These are phyloP conservation scores for Geodia barretti DNA, from an alignment of 37 sponge, comb jelly and placozoan species.

Conservation along the genomic window DNA sequence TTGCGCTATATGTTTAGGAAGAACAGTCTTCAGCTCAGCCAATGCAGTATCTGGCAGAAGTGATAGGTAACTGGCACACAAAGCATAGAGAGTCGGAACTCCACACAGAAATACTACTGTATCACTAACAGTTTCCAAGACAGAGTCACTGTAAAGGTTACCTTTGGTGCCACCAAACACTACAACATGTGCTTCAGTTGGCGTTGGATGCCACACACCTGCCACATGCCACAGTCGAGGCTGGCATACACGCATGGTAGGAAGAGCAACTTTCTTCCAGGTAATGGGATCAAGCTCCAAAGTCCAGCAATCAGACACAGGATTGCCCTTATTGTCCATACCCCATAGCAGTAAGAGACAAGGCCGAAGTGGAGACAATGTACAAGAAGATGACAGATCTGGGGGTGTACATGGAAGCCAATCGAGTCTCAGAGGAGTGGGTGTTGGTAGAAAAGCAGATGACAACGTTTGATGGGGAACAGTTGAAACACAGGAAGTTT, in stretches of 20 bases:
- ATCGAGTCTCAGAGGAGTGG: background rate
- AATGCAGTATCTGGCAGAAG: background rate
- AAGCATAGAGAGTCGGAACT: background rate
- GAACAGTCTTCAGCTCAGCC: background rate
- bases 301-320: slow-evolving; percentile 48
- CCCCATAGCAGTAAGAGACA: slow-evolving; percentile 69
- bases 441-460: background rate
- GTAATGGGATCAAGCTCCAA: slow-evolving; percentile 40
- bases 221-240: slow-evolving; percentile 46
- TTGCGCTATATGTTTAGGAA: background rate
- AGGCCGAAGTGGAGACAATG: background rate
- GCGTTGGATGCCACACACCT: slow-evolving; percentile 22
- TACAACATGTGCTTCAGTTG: slow-evolving; percentile 22
- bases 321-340: slow-evolving; percentile 56
- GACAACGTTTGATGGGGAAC: background rate
- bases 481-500: slow-evolving; percentile 4
- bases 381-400: slow-evolving; percentile 23
- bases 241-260: background rate
- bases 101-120: background rate
- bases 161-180: slow-evolving; percentile 38
- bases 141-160: slow-evolving; percentile 26
- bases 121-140: background rate
- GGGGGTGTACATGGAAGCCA: slow-evolving; percentile 61
- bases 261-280: slow-evolving; percentile 37
- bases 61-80: background rate